Evolutionary conservation across 2,888 invertebrate genomes (phyloP), one percentile per base, ranked within the genome.

Genomic region (Bugula neritina): DNA sequence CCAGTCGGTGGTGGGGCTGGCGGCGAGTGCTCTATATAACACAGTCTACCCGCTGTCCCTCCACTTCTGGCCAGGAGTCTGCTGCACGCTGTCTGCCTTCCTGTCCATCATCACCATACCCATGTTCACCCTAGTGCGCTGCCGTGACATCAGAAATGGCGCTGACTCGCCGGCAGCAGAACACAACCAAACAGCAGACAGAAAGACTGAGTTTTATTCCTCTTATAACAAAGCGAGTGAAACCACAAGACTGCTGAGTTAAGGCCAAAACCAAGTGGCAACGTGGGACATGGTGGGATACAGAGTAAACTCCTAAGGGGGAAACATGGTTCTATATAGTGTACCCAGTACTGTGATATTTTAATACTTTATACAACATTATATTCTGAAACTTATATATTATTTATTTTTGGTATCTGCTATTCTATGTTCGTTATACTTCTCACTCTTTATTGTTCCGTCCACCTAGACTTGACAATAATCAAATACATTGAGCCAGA

Each of bases 41-140:
- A 70, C 25, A 5, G 23, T 52, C 25, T 70, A 70, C 27, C 70
- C 70, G 5, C 17, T 43, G 3, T 43, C 70, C 1, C 70, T 70
- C 23, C 2, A 43, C 35, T 52, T 70, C 29, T 70, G 54, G 43
- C 70, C 70, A 29, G 70, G 70, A 10, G 13, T 43, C 35, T 43
- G 70, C 70, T 70, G 21, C 23, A 52, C 70, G 3, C n/a, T 70
- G 3, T 35, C 70, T 54, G 43, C 70, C 2, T 3, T 35, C 3
- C 5, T 70, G 17, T 54, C 3, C 5, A 1, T 70, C 13, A 5
- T 70, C 3, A 25, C 70, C 31, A 31, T 63, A 27, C 63, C 63
- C 5, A 10, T 27, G 10, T 27, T 63, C 63, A 63, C 63, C 13
- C 27, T 63, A 13, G 63, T 63, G 5, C 2, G 27, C 5, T 63